phyloP scores from a whole-genome alignment of 2,797 vertebrate genomes.

The Microchirus variegatus region DNA sequence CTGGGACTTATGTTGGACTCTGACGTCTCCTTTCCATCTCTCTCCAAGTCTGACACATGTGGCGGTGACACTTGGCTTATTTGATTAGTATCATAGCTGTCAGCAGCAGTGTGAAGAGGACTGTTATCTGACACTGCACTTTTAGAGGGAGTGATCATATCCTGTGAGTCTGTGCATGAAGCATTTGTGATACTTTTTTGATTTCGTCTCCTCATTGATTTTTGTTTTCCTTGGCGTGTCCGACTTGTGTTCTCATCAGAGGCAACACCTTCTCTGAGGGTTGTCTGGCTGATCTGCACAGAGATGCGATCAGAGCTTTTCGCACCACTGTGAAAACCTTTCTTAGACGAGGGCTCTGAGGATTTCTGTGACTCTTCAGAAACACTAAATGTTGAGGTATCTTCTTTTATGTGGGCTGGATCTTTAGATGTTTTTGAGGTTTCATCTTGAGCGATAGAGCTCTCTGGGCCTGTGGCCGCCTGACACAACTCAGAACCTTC shows the following conservation, averaged over 20 bases:
- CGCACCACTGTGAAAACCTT: not conserved
- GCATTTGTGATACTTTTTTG: constrained; percentile 8
- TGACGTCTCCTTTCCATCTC: constrained; percentile 13
- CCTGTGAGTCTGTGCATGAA: not conserved
- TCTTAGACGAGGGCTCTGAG: not conserved
- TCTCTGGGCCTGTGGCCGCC: not conserved
- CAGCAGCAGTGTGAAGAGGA: not conserved
- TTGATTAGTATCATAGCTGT: not conserved
- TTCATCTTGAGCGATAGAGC: not conserved
- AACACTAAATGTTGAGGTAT: constrained; percentile 7
- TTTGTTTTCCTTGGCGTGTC: not conserved
- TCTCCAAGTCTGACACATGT: not conserved
- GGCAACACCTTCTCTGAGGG: constrained; percentile 7
- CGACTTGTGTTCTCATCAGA: constrained; percentile 5
- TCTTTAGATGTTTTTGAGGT: constrained; percentile 1
- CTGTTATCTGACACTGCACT: not conserved
- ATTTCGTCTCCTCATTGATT: not conserved
- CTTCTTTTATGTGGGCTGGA: not conserved
- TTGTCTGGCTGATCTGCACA: constrained; percentile 82
- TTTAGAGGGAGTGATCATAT: not conserved
- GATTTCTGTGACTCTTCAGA: not conserved
- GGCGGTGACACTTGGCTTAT: not conserved
- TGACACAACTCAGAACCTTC: not conserved
- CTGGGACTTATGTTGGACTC: constrained; percentile 27
- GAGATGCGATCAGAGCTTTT: constrained; percentile 76